A percentile compares a stretch with the other conserved stretches of the same genome.
These are phyloP conservation scores for Perdita meconis DNA, from an alignment of 2,888 invertebrate species.

Conservation along the genomic window DNA sequence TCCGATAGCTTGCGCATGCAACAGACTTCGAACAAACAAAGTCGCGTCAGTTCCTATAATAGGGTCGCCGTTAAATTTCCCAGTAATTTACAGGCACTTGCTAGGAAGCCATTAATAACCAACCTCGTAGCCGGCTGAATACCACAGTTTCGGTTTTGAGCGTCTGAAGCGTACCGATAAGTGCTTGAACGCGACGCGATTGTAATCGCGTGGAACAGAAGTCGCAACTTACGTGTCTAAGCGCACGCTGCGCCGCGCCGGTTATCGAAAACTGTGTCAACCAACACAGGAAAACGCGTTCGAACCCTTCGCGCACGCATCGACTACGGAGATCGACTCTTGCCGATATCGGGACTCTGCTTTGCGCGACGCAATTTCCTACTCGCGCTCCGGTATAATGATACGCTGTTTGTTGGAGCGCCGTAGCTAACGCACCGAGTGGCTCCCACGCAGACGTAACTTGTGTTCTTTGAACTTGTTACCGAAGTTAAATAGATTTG, in stretches of 20 bases:
- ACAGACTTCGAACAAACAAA: slow-evolving; percentile 34
- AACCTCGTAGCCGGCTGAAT: slow-evolving; percentile 32
- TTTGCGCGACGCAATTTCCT: slow-evolving; percentile 15
- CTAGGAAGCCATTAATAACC: slow-evolving; percentile 53
- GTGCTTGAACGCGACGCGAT: slow-evolving; percentile 50
- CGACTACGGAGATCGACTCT: slow-evolving; percentile 10
- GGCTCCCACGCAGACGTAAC: no score
- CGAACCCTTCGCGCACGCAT: slow-evolving; percentile 35
- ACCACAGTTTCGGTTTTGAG: slow-evolving; percentile 53
- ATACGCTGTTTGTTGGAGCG: slow-evolving; percentile 31
- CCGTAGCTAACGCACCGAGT: slow-evolving; percentile 27
- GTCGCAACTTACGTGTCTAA: slow-evolving; percentile 43
- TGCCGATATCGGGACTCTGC: slow-evolving; percentile 6
- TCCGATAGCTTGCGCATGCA: slow-evolving; percentile 9
- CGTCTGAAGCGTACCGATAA: slow-evolving; percentile 43
- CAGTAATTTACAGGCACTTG: slow-evolving; percentile 46
- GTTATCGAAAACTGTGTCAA: slow-evolving; percentile 18
- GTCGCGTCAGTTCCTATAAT: slow-evolving; percentile 13
- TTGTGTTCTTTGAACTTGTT: slow-evolving; percentile 8
- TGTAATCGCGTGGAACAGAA: slow-evolving; percentile 27
- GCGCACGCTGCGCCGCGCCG: neutral
- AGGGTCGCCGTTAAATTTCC: slow-evolving; percentile 41
- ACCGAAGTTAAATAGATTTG: no score
- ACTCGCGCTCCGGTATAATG: slow-evolving; percentile 9
- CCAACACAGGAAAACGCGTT: slow-evolving; percentile 26